Percentiles rank a stretch among this genome's conserved stretches.
These are phyloP conservation scores for Diacarnus erythraeanus DNA, from an alignment of 37 sponge, comb jelly and placozoan genomes.

Conservation along the genomic window DNA sequence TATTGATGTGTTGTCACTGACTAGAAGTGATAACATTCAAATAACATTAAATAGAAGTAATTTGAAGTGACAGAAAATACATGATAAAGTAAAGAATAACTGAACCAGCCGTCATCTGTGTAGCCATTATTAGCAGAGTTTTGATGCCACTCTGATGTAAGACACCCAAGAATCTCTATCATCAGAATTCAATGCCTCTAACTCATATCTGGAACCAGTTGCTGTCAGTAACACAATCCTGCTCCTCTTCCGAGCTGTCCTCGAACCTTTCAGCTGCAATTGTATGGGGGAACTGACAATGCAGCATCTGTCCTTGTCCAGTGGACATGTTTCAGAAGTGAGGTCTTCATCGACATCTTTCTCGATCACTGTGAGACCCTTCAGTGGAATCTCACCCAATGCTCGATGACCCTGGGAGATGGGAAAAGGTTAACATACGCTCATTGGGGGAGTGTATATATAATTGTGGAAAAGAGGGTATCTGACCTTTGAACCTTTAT, in stretches of 20 bases:
- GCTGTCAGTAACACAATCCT: constrained; percentile 39
- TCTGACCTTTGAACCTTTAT: constrained; percentile 61
- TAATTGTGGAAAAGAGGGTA: background rate
- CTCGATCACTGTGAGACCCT: constrained; percentile 20
- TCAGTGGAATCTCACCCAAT: constrained; percentile 43
- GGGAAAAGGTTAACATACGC: background rate
- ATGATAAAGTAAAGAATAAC: background rate
- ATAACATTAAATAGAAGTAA: background rate
- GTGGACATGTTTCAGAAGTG: background rate
- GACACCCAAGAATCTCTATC: constrained; percentile 45
- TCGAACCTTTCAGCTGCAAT: background rate
- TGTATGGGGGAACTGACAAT: background rate
- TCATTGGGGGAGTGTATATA: background rate
- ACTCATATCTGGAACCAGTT: constrained; percentile 9
- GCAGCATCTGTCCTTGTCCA: background rate
- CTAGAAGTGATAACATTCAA: background rate
- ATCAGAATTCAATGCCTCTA: constrained; percentile 32
- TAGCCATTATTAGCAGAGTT: constrained; percentile 4
- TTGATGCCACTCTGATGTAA: constrained; percentile 21
- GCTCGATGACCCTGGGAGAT: constrained; percentile 5
- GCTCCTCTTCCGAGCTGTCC: background rate
- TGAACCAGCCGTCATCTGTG: background rate
- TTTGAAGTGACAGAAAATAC: background rate
- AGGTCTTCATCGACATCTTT: constrained; percentile 9
- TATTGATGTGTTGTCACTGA: background rate